Evolutionary conservation across 2,888 invertebrate genomes (phyloP).

Genomic region (Ichneumoninae sp.): DNA sequence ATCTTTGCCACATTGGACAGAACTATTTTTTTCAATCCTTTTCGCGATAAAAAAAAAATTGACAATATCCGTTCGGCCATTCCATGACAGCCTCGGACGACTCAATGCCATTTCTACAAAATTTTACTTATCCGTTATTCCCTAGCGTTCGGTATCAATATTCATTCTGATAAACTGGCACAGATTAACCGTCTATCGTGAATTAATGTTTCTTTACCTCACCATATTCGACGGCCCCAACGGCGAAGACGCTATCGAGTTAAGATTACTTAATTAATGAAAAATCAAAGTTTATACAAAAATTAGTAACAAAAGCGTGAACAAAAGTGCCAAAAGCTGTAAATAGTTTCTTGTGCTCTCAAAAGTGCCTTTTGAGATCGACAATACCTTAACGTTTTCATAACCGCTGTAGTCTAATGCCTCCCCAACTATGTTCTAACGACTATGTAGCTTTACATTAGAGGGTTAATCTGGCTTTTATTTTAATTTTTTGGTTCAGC

Average conservation of each 20-base stretch:
- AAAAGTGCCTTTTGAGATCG: conserved; percentile 13
- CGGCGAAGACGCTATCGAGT: conserved; percentile 3
- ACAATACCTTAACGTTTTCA: neutral
- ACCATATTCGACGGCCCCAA: neutral
- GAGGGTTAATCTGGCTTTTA: conserved; percentile 27
- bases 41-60: conserved; percentile 24
- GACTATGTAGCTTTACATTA: conserved; percentile 4
- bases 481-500: neutral
- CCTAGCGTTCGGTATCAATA: conserved; percentile 11
- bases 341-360: neutral
- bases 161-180: conserved; percentile 1
- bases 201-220: conserved; percentile 9
- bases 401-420: neutral
- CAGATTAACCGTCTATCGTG: conserved; percentile 22
- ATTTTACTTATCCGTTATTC: conserved; percentile 33
- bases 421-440: conserved; percentile 15
- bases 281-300: conserved; percentile 7
- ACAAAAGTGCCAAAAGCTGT: conserved; percentile 19
- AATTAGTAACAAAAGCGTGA: conserved; percentile 11
- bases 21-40: conserved; percentile 2
- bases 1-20: conserved; percentile 61
- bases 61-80: conserved; percentile 45
- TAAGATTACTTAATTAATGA: neutral
- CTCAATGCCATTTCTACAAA: conserved; percentile 41
- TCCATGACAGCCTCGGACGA: conserved; percentile 28